Percentiles rank a stretch among this genome's conserved stretches.
These are phyloP conservation scores for Hydrozoanthus gracilis DNA, from an alignment of 92 coral and sea anemone species.

Conservation along the genomic window DNA sequence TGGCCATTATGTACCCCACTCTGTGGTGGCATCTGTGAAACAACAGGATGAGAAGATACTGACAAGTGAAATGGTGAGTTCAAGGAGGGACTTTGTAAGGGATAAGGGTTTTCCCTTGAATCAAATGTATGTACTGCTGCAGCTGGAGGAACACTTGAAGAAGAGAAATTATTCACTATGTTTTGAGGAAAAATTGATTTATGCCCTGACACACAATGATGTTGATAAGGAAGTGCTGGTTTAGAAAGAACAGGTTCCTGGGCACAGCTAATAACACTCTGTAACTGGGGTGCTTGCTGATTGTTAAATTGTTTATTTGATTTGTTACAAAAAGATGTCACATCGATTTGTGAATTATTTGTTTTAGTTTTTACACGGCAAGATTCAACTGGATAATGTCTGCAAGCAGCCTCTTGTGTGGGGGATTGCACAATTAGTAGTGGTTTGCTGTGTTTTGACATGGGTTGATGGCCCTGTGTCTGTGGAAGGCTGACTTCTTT, in stretches of 20 bases:
- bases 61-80: conserved; percentile 33
- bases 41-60: conserved; percentile 2
- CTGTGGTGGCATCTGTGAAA: conserved; percentile 37
- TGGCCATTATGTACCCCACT: conserved; percentile 15
- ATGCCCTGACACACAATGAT: conserved; percentile 5
- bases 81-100: background rate
- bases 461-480: background rate
- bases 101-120: background rate
- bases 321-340: no score
- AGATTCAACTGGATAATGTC: background rate
- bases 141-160: background rate
- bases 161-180: background rate
- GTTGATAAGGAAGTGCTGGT: conserved; percentile 8
- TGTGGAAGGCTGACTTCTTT: background rate
- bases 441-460: background rate
- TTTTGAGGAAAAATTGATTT: background rate
- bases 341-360: background rate
- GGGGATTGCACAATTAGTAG: background rate
- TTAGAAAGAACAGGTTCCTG: background rate
- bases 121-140: background rate
- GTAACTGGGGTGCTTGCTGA: background rate
- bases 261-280: background rate
- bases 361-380: background rate
- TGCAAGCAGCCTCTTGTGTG: background rate
- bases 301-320: no score